Percentiles rank a stretch among this genome's conserved stretches.
Conservation (phyloP, 2,113 vertebrate genomes). For the Empidonax alnorum region DNA sequence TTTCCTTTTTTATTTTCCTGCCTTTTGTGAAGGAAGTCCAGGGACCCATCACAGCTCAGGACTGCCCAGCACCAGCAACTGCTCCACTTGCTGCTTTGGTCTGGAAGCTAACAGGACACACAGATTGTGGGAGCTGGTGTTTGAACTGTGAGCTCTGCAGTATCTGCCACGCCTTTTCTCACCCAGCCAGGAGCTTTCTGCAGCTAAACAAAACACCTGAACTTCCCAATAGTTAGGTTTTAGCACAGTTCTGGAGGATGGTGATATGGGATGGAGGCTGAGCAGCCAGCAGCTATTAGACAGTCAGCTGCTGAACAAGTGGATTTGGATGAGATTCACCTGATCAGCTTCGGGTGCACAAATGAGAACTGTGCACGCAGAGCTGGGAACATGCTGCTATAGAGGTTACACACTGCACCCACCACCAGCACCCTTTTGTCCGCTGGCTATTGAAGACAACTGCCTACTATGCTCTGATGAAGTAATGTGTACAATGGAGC, state of each 20-base stretch:
- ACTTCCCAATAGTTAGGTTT: background rate
- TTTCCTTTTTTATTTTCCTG: background rate
- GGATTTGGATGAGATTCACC: background rate
- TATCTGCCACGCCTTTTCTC: background rate
- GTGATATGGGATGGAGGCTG: background rate
- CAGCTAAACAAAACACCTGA: background rate
- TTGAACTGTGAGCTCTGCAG: background rate
- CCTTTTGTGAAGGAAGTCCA: background rate
- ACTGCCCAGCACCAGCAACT: background rate
- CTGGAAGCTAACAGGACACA: background rate
- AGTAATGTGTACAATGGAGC: background rate
- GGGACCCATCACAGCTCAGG: background rate
- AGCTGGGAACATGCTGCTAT: rapidly evolving
- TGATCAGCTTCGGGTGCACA: background rate
- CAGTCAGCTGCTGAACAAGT: background rate
- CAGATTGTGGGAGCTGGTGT: background rate
- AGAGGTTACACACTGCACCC: rapidly evolving
- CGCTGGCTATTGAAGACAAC: background rate
- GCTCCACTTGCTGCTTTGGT: background rate
- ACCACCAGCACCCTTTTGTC: background rate
- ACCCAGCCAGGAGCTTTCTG: background rate
- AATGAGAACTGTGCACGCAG: background rate
- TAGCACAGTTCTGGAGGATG: background rate
- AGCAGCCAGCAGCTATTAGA: background rate
- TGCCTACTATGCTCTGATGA: background rate